phyloP scores from a whole-genome alignment of 2,113 vertebrate genomes.

The Caretta caretta region DNA sequence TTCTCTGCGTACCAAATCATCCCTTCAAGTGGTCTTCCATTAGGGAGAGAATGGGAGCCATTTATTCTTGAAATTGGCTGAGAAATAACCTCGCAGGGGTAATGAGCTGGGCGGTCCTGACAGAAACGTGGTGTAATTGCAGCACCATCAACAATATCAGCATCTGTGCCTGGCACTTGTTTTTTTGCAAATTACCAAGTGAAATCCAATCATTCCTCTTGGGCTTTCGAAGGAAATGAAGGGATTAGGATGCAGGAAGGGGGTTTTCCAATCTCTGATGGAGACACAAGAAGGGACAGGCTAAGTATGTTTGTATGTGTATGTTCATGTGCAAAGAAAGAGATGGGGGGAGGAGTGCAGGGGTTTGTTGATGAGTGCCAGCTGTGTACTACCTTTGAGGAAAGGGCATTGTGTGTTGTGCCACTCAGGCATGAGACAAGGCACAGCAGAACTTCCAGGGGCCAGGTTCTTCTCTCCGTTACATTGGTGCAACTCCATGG shows the following conservation, averaged over 20 bases:
- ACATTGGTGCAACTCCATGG: neutral
- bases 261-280: neutral
- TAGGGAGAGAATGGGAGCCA: neutral
- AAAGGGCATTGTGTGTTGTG: neutral
- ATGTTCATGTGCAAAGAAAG: neutral
- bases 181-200: neutral
- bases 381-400: neutral
- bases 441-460: neutral
- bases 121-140: neutral
- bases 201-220: rapidly evolving
- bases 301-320: neutral
- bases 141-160: rapidly evolving
- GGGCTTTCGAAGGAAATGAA: neutral
- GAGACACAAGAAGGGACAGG: neutral
- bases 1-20: neutral
- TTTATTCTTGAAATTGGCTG: constrained; percentile 7
- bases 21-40: neutral
- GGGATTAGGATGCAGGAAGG: neutral
- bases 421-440: neutral
- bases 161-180: rapidly evolving
- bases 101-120: neutral
- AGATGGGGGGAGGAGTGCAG: rapidly evolving
- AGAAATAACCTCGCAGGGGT: neutral
- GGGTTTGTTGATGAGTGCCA: rapidly evolving
- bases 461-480: neutral